These are phyloP conservation scores for Tuberolachnus salignus DNA, from an alignment of 2,888 invertebrate species.

Conservation along the genomic window DNA sequence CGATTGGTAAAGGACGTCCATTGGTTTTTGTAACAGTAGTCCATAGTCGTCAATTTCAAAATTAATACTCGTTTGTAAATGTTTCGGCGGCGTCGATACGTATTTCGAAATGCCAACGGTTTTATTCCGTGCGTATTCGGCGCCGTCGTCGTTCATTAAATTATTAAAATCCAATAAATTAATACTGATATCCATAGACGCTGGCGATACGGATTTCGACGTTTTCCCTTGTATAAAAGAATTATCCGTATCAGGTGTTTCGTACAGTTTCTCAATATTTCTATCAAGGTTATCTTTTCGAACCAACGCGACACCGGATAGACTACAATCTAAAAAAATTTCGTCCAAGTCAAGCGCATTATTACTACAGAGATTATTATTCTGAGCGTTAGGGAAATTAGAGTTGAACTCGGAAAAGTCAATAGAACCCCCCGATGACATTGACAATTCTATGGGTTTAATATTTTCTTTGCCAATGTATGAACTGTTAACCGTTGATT, in stretches of 20 bases:
- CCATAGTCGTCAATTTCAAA: background rate
- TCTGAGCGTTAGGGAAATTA: background rate
- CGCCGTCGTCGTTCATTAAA: background rate
- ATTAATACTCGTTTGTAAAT: slow-evolving; percentile 5
- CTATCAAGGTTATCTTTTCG: background rate
- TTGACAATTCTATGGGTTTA: background rate
- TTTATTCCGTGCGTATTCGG: background rate
- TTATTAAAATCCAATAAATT: background rate
- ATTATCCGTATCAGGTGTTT: background rate
- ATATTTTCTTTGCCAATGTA: background rate
- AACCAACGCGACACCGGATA: slow-evolving; percentile 13
- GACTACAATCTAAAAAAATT: slow-evolving; percentile 31
- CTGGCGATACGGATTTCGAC: background rate
- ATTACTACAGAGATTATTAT: background rate
- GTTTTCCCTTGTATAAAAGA: slow-evolving; percentile 1
- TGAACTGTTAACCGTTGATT: background rate
- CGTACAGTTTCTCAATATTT: background rate
- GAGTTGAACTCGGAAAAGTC: background rate
- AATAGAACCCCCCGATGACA: background rate
- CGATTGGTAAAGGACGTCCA: background rate
- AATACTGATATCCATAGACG: too few species aligned
- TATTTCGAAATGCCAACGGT: too few species aligned
- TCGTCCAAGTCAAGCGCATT: slow-evolving; percentile 7
- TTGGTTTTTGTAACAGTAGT: background rate
- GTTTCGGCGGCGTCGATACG: background rate